Percentiles rank a stretch among this genome's conserved stretches.
These are phyloP conservation scores for Leptopilina clavipes DNA, from an alignment of 1,140 invertebrate species.

Conservation along the genomic window DNA sequence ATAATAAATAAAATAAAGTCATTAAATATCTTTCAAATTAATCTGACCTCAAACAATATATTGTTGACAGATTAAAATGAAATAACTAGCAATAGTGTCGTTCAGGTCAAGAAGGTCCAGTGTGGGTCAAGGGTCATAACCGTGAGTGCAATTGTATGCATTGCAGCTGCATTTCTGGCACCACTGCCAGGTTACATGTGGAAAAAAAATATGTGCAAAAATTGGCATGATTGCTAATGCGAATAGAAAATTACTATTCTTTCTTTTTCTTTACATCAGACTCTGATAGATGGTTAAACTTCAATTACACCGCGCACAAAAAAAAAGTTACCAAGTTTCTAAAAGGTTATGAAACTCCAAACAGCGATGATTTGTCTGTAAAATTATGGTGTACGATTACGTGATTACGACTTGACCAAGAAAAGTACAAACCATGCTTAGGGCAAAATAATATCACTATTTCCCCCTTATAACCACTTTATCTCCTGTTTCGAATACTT, in stretches of 20 bases:
- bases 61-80: too few species aligned
- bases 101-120: neutral
- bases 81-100: too few species aligned
- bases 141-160: neutral
- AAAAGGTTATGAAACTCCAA: slow-evolving; percentile 16
- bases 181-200: neutral
- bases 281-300: neutral
- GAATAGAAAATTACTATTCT: neutral
- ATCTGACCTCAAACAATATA: too few species aligned
- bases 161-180: slow-evolving; percentile 4
- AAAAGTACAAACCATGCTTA: slow-evolving; percentile 2
- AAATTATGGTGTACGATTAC: neutral
- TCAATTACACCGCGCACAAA: neutral
- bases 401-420: neutral
- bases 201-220: neutral
- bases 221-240: slow-evolving; percentile 4
- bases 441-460: neutral
- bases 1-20: too few species aligned
- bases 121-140: slow-evolving; percentile 15
- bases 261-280: neutral
- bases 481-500: neutral
- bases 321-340: slow-evolving; percentile 10
- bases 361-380: neutral
- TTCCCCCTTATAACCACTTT: neutral
- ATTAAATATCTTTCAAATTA: too few species aligned